Base-by-base conservation (phyloP, 2,888 invertebrate species). In the Cynaeus angustus region DNA sequence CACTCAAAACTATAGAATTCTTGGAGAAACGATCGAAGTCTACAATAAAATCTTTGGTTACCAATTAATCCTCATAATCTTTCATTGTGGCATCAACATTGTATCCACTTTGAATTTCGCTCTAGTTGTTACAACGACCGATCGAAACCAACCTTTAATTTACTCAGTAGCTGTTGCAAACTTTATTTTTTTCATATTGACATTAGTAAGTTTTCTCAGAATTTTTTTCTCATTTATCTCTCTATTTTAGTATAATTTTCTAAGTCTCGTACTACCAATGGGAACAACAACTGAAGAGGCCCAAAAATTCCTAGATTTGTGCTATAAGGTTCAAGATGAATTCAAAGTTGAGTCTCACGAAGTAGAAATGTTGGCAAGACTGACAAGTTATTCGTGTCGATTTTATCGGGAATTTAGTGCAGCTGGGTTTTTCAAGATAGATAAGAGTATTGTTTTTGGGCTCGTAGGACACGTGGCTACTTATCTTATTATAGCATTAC, bases 1-100 rank as follows among this genome's bases (percentile, higher is more conserved):
- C n/a, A n/a, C n/a, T n/a, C n/a, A n/a, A n/a, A 21, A 21, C 4
- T 21, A 21, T 21, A 21, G 52, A 13, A 13, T 52, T 13, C 52
- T 52, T 10, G 52, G 52, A 13, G 30, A 52, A 52, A 52, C n/a
- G n/a, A 33, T 33, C 7, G 30, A 33, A 33, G 13, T 52, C 13
- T 52, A 26, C 26, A 52, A 33, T 7, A 14, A 33, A 10, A 6
- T 52, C 7, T 52, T 52, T 30, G 52, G 52, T 13, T 30, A 52
- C 33, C 30, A 13, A 28, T 28, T 52, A 26, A 13, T 52, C 3
- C 2, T 52, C 4, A 30, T 52, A 12, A 30, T 52, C 6, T 52
- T 52, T 9, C 52, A 52, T 8, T 30, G 13, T 52, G 52, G 52
- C 5, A 8, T 30, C 6, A 2, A 33, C 21, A 21, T 21, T 21